Evolutionary conservation across 37 sponge, comb jelly and placozoan genomes (phyloP).

Genomic region (Amphimedon queenslandica): DNA sequence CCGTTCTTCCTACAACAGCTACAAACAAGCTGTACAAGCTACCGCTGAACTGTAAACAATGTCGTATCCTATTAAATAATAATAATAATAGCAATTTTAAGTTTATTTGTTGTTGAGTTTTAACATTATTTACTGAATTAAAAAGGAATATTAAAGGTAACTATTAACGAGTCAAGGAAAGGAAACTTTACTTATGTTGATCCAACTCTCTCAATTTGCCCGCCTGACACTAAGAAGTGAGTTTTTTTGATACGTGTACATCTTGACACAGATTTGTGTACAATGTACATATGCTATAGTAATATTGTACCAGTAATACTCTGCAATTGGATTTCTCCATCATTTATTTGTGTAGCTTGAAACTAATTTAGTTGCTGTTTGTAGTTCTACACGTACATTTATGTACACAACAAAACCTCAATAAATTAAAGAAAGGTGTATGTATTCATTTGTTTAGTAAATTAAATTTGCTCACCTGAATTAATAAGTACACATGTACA

Average conservation of each 20-base stretch:
- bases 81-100: neutral
- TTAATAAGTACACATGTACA: no score
- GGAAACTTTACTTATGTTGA: constrained; percentile 70
- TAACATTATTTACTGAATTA: neutral
- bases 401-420: no score
- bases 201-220: constrained; percentile 56
- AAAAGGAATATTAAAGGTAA: constrained; percentile 34
- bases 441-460: no score
- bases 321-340: no score
- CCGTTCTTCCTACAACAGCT: constrained; percentile 45
- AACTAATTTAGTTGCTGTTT: no score
- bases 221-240: constrained; percentile 71
- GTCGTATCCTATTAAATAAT: constrained; percentile 39
- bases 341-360: neutral
- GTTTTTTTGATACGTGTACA: no score
- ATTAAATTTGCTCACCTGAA: no score
- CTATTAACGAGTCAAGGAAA: constrained; percentile 34
- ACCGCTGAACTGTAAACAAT: constrained; percentile 74
- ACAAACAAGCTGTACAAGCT: constrained; percentile 59
- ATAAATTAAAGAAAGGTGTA: no score
- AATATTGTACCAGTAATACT: neutral
- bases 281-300: no score
- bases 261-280: no score
- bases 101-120: constrained; percentile 7
- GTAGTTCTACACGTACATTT: no score